These are phyloP conservation scores for Epizoanthus rinbou DNA, from an alignment of 92 coral and sea anemone genomes.

Conservation along the genomic window DNA sequence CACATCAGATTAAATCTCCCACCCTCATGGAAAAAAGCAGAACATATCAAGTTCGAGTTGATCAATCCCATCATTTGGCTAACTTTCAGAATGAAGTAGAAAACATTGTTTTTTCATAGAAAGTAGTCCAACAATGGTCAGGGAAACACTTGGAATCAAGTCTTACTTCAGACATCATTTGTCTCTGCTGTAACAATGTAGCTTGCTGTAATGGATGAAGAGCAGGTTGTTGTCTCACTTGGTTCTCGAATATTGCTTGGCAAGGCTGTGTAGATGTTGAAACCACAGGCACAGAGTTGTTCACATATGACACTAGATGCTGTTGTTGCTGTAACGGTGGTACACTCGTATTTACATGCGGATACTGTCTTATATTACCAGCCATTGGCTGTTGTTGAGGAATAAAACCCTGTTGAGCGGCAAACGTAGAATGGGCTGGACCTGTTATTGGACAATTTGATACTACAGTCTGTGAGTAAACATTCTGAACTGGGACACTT, in stretches of 20 bases:
- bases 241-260: conserved; percentile 55
- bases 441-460: conserved; percentile 56
- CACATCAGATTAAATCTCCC: no score
- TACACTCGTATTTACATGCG: conserved; percentile 68
- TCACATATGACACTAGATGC: conserved; percentile 38
- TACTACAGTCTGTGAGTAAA: conserved; percentile 59
- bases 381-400: conserved; percentile 55
- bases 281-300: conserved; percentile 25
- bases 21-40: no score
- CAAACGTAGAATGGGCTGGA: conserved; percentile 60
- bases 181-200: conserved; percentile 88
- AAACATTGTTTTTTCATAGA: background rate
- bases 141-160: background rate
- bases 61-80: no score
- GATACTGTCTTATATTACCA: conserved; percentile 72
- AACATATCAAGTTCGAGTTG: no score
- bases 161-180: conserved; percentile 77
- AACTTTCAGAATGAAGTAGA: background rate
- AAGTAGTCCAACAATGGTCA: background rate
- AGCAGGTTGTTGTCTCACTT: conserved; percentile 72
- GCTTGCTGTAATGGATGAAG: conserved; percentile 99
- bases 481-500: conserved; percentile 52
- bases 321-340: conserved; percentile 54
- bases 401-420: conserved; percentile 60
- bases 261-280: conserved; percentile 51